These are phyloP conservation scores for Zaprionus ornatus DNA, from an alignment of 1,140 invertebrate genomes.

Conservation along the genomic window DNA sequence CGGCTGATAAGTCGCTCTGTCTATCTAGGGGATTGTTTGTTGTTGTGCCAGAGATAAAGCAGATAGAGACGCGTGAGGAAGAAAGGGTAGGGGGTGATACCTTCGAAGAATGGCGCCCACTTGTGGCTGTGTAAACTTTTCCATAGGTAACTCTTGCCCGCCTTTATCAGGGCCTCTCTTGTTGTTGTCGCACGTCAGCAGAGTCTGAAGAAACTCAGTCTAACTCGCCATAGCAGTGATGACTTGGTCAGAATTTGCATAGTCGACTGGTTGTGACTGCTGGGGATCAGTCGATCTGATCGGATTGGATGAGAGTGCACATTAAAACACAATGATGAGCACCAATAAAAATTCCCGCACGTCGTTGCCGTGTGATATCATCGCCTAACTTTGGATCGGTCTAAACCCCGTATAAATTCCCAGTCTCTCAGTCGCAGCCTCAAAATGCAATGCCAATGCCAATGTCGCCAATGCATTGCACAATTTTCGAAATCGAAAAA, in stretches of 20 bases:
- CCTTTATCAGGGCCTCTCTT: slow-evolving; percentile 14
- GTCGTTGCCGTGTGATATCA: slow-evolving; percentile 64
- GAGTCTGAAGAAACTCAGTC: not conserved
- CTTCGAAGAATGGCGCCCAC: slow-evolving; percentile 15
- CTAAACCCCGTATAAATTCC: slow-evolving; percentile 12
- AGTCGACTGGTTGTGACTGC: slow-evolving; percentile 36
- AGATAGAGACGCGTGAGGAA: not conserved
- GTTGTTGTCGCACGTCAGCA: not conserved
- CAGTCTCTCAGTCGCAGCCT: not conserved
- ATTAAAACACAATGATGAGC: slow-evolving; percentile 66
- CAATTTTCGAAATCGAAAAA: slow-evolving; percentile 32
- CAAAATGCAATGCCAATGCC: slow-evolving; percentile 44
- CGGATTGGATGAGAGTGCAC: slow-evolving; percentile 17
- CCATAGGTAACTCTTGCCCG: slow-evolving; percentile 23
- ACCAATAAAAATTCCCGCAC: slow-evolving; percentile 76
- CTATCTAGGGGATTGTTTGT: not conserved
- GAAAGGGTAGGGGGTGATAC: not conserved
- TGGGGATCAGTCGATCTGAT: slow-evolving; percentile 34
- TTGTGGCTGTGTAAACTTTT: slow-evolving; percentile 34
- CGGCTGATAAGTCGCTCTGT: slow-evolving; percentile 39
- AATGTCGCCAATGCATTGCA: slow-evolving; percentile 35
- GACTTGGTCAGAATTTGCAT: slow-evolving; percentile 41
- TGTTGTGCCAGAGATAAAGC: slow-evolving; percentile 7
- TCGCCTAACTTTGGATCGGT: slow-evolving; percentile 61
- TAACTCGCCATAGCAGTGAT: too few relatives aligned